phyloP scores from a whole-genome alignment of 2,113 vertebrate genomes.

The Buteo buteo region DNA sequence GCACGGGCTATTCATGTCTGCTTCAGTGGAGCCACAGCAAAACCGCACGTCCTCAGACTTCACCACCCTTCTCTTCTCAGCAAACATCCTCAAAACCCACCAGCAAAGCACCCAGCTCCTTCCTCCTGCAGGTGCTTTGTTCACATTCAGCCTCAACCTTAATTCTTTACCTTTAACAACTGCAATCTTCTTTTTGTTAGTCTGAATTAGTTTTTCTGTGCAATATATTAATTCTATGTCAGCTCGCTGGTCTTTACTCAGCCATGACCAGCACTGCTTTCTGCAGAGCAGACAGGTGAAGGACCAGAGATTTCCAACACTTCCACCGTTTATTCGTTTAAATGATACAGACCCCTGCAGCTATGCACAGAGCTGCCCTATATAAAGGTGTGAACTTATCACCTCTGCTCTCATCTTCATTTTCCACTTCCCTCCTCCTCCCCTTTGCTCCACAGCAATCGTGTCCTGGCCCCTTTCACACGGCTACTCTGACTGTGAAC shows the following conservation, averaged over 20 bases:
- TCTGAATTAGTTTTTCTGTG: background rate
- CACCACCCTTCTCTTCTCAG: background rate
- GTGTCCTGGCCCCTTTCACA: constrained; percentile 14
- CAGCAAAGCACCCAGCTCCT: background rate
- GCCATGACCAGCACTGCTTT: background rate
- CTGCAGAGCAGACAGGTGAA: background rate
- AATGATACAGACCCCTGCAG: constrained; percentile 11
- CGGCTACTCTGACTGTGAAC: constrained; percentile 12
- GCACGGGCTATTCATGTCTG: rapidly evolving
- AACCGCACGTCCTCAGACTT: background rate
- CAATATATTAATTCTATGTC: background rate
- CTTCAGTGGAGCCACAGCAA: background rate
- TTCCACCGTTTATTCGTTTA: constrained; percentile 4
- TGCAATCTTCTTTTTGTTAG: background rate
- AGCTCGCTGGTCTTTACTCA: background rate
- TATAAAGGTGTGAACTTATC: constrained; percentile 62
- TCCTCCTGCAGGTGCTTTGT: background rate
- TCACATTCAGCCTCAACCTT: background rate
- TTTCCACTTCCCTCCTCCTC: constrained; percentile 32
- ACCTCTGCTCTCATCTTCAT: constrained; percentile 52
- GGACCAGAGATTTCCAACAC: constrained; percentile 15
- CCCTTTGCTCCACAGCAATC: background rate
- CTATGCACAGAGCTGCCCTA: constrained; percentile 40
- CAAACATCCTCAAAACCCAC: background rate
- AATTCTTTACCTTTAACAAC: background rate